These are phyloP conservation scores for Megatriorchis doriae DNA, from an alignment of 2,113 vertebrate genomes.

Conservation along the genomic window DNA sequence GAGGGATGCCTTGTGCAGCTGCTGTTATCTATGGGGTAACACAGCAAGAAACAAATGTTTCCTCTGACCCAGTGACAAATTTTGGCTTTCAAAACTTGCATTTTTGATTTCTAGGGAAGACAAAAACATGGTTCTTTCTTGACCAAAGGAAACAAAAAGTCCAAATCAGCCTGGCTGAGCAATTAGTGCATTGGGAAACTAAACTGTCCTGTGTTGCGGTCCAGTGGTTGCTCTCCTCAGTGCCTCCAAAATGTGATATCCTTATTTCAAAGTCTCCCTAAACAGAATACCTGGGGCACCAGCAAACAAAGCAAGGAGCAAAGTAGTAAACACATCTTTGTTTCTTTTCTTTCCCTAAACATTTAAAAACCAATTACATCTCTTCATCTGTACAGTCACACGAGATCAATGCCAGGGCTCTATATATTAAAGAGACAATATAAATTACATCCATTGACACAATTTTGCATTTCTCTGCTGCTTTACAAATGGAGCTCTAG, in stretches of 20 bases:
- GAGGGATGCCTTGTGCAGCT: not conserved
- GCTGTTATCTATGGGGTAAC: not conserved
- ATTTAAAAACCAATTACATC: conserved; percentile 75
- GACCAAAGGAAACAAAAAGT: not conserved
- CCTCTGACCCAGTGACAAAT: not conserved
- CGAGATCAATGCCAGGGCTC: conserved; percentile 73
- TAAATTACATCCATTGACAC: conserved; percentile 79
- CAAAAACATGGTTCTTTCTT: not conserved
- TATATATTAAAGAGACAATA: conserved; percentile 80
- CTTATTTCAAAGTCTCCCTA: conserved; percentile 66
- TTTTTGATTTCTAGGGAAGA: not conserved
- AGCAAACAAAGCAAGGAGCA: conserved; percentile 51
- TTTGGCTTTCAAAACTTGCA: not conserved
- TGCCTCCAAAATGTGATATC: conserved; percentile 23
- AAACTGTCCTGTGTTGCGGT: not conserved
- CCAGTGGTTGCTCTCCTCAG: not conserved
- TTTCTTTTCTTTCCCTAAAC: conserved; percentile 55
- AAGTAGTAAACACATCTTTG: conserved; percentile 65
- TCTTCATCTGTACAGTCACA: conserved; percentile 79
- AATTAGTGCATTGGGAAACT: not conserved
- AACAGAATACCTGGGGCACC: conserved; percentile 50
- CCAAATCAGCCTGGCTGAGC: not conserved
- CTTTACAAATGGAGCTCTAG: conserved; percentile 41
- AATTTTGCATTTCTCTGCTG: conserved; percentile 65
- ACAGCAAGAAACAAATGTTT: not conserved